These are phyloP conservation scores for Halocaridina rubra DNA, from an alignment of 2,888 invertebrate species.

Conservation along the genomic window DNA sequence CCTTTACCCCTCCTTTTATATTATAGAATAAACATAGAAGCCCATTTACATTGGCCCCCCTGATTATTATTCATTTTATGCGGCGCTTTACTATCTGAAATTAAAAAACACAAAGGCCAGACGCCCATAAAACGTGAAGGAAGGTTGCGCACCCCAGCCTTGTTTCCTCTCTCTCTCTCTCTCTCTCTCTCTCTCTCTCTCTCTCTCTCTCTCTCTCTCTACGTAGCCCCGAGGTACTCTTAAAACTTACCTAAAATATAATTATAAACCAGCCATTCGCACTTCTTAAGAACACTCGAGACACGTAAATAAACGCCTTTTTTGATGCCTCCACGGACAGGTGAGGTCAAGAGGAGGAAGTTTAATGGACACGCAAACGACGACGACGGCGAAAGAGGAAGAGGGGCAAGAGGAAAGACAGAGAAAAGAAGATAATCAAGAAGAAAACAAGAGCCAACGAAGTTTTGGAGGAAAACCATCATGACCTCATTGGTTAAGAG, in stretches of 20 bases:
- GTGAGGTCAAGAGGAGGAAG: not conserved
- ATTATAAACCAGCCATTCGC: not conserved
- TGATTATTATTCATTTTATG: slow-evolving; percentile 48
- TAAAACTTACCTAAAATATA: slow-evolving; percentile 4
- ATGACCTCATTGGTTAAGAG: no score
- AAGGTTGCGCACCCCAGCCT: not conserved
- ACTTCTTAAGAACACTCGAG: not conserved
- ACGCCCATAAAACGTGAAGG: slow-evolving; percentile 25
- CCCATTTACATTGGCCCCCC: slow-evolving; percentile 32
- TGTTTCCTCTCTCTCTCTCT: not conserved
- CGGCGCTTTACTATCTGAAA: slow-evolving; percentile 36
- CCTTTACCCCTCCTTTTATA: slow-evolving; percentile 11
- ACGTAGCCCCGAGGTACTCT: not conserved
- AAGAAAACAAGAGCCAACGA: not conserved
- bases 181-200: not conserved
- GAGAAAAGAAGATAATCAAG: not conserved
- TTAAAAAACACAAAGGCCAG: slow-evolving; percentile 45
- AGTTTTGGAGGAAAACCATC: no score
- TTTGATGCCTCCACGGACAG: not conserved
- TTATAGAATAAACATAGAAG: slow-evolving; percentile 30
- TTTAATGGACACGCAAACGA: not conserved
- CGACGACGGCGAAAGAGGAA: not conserved
- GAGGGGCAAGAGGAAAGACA: not conserved
- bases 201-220: not conserved
- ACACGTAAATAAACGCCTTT: not conserved